These are phyloP conservation scores for Chironomus tepperi DNA, from an alignment of 1,140 invertebrate species.

Conservation along the genomic window DNA sequence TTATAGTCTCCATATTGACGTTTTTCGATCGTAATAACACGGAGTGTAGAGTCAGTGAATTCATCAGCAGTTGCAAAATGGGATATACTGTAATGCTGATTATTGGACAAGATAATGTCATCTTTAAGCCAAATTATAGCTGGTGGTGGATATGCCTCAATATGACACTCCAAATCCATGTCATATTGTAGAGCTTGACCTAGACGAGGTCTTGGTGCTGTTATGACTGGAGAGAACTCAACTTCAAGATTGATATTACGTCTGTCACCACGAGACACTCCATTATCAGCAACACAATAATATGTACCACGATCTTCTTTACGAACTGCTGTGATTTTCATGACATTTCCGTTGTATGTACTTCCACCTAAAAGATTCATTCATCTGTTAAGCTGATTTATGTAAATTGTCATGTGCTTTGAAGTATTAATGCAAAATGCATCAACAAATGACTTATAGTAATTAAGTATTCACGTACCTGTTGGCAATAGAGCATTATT, in stretches of 20 bases:
- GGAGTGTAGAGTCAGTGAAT: conserved; percentile 78
- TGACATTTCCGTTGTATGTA: conserved; percentile 64
- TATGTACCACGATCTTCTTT: conserved; percentile 88
- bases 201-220: conserved; percentile 66
- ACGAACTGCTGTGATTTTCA: conserved; percentile 68
- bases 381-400: too few species aligned
- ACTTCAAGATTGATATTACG: conserved; percentile 84
- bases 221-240: conserved; percentile 78
- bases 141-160: conserved; percentile 85
- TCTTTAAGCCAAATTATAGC: conserved; percentile 83
- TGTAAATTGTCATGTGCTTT: too few species aligned
- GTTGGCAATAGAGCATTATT: conserved; percentile 88
- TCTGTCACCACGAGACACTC: conserved; percentile 71
- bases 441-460: conserved; percentile 32
- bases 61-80: conserved; percentile 84
- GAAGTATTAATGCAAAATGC: too few species aligned
- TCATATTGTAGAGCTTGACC: conserved; percentile 84
- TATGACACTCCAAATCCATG: conserved; percentile 85
- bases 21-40: conserved; percentile 85
- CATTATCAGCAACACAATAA: conserved; percentile 89
- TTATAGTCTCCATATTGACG: conserved; percentile 78
- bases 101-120: conserved; percentile 67
- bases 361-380: conserved; percentile 36
- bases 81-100: conserved; percentile 82
- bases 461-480: conserved; percentile 59